Evolutionary conservation across 2,113 vertebrate species (phyloP).

Genomic region (Oreochromis niloticus): DNA sequence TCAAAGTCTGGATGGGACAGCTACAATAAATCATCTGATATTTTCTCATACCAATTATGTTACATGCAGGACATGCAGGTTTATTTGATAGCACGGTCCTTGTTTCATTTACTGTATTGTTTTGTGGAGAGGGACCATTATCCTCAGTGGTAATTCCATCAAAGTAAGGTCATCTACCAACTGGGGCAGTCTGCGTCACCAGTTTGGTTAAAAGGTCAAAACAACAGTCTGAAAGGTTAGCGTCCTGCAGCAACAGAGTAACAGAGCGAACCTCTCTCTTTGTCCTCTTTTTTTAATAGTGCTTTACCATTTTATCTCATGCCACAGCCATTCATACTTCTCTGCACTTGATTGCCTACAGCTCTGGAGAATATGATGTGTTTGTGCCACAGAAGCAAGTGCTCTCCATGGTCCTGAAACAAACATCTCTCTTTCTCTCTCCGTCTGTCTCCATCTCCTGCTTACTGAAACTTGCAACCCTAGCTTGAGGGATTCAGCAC

Average conservation of each 20-base stretch:
- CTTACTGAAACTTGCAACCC: slow-evolving; percentile 35
- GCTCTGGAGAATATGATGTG: background rate
- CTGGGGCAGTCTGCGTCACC: slow-evolving; percentile 46
- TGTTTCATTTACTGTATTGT: slow-evolving; percentile 26
- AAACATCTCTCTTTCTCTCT: background rate
- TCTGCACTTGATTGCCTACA: background rate
- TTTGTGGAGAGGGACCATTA: slow-evolving; percentile 15
- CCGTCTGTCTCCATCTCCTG: background rate
- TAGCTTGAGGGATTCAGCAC: slow-evolving; percentile 42
- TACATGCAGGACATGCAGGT: background rate
- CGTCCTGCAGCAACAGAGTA: slow-evolving; percentile 46
- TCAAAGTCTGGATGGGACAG: background rate
- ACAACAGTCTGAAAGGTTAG: slow-evolving; percentile 61
- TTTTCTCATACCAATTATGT: background rate
- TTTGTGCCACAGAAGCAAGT: slow-evolving; percentile 1
- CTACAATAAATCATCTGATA: background rate
- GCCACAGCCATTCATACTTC: background rate
- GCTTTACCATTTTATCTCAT: slow-evolving; percentile 8
- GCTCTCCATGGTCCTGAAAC: slow-evolving; percentile 50
- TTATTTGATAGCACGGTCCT: background rate
- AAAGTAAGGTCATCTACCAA: slow-evolving; percentile 68
- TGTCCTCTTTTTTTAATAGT: slow-evolving; percentile 5
- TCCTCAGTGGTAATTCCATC: slow-evolving; percentile 63
- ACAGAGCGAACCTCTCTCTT: background rate
- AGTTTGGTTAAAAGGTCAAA: slow-evolving; percentile 67